Evolutionary conservation across 1,140 invertebrate genomes (phyloP).

Genomic region (Hyphantria cunea): DNA sequence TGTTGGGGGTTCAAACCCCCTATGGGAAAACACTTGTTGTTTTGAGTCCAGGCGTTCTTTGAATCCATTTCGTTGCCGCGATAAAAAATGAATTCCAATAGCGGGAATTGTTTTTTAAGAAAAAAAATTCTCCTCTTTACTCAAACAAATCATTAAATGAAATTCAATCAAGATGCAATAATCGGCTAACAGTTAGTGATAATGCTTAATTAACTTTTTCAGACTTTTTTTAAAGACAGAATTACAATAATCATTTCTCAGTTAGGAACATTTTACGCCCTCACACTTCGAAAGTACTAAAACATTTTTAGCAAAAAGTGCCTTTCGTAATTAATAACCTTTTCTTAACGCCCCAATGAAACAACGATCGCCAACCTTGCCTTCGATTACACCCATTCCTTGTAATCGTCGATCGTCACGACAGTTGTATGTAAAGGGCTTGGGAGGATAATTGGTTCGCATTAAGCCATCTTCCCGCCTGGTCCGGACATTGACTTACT

Average conservation of each 20-base stretch:
- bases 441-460: slow-evolving; percentile 38
- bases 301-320: slow-evolving; percentile 6
- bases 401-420: slow-evolving; percentile 19
- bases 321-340: slow-evolving; percentile 17
- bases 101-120: too few relatives aligned
- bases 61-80: too few relatives aligned
- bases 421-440: slow-evolving; percentile 29
- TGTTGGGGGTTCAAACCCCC: too few relatives aligned
- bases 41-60: too few relatives aligned
- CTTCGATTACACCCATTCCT: slow-evolving; percentile 15
- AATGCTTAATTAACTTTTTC: not conserved
- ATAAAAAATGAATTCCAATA: too few relatives aligned
- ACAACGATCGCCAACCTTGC: slow-evolving; percentile 10
- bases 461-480: slow-evolving; percentile 37
- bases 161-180: too few relatives aligned
- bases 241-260: not conserved
- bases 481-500: slow-evolving; percentile 46
- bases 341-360: slow-evolving; percentile 11
- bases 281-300: not conserved
- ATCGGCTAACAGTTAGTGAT: too few relatives aligned
- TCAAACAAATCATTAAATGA: too few relatives aligned
- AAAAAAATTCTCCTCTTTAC: too few relatives aligned
- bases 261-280: not conserved
- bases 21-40: too few relatives aligned
- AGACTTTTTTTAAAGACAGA: not conserved